Evolutionary conservation across 2,888 invertebrate genomes (phyloP).

Genomic region (Drosophila vallismaia): DNA sequence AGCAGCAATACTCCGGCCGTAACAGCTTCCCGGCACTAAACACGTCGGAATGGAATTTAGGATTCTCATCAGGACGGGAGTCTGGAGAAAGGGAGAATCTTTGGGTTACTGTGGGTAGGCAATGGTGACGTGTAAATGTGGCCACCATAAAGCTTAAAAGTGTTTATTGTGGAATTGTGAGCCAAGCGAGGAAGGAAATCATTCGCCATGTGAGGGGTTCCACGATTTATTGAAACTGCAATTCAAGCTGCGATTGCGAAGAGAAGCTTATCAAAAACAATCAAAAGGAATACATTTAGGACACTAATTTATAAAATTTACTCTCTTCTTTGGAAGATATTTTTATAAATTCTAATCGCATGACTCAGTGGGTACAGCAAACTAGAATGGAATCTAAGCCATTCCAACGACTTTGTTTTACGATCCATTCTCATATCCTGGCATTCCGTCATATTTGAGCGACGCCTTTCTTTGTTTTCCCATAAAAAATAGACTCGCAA

Average conservation of each 20-base stretch:
- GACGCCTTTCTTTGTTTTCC: constrained; percentile 46
- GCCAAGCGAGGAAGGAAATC: constrained; percentile 9
- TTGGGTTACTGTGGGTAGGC: constrained; percentile 50
- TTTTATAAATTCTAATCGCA: neutral
- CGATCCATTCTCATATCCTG: constrained; percentile 46
- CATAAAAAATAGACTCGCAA: constrained; percentile 61
- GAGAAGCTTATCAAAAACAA: too few relatives aligned
- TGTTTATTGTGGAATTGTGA: constrained; percentile 66
- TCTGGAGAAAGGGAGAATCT: constrained; percentile 5
- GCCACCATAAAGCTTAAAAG: constrained; percentile 69
- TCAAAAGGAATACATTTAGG: neutral
- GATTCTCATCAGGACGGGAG: constrained; percentile 20
- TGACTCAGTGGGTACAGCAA: constrained; percentile 24
- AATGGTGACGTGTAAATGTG: constrained; percentile 73
- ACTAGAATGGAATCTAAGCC: constrained; percentile 7
- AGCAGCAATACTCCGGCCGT: constrained; percentile 60
- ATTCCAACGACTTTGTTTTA: constrained; percentile 57
- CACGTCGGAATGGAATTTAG: constrained; percentile 54
- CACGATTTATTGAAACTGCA: constrained; percentile 28
- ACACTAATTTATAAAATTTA: too few relatives aligned
- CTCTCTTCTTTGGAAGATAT: neutral
- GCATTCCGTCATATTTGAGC: constrained; percentile 43
- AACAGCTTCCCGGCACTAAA: constrained; percentile 64
- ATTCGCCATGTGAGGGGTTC: constrained; percentile 28
- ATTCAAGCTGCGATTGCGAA: constrained; percentile 6